A percentile compares a stretch with the other conserved stretches of the same genome.
Evolutionary conservation across 2,797 vertebrate species (phyloP).

Genomic region (Sebastes kiyomatsui): DNA sequence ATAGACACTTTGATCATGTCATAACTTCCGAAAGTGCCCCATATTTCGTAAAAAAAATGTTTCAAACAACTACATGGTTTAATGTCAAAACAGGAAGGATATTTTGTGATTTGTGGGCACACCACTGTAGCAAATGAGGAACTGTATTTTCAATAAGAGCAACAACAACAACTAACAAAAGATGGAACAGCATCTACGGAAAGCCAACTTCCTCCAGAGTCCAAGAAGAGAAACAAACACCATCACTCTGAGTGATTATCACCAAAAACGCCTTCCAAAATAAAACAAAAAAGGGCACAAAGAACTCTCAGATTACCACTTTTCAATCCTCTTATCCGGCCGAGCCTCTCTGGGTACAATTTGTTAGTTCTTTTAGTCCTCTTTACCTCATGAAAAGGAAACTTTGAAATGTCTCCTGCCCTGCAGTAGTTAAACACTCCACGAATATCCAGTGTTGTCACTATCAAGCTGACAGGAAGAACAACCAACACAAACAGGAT

Average conservation of each 20-base stretch:
- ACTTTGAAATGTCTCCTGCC: background rate
- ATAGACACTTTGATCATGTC: background rate
- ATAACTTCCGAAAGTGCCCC: background rate
- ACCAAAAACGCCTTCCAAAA: background rate
- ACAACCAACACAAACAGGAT: conserved; percentile 74
- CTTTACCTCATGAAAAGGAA: background rate
- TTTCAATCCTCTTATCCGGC: conserved; percentile 1
- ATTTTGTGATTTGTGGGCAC: conserved; percentile 6
- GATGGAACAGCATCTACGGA: background rate
- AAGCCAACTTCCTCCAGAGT: background rate
- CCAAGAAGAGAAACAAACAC: background rate
- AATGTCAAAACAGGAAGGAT: conserved; percentile 1
- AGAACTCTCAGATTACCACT: background rate
- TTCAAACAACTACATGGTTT: background rate
- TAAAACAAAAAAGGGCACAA: background rate
- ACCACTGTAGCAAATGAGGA: conserved; percentile 11
- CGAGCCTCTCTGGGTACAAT: background rate
- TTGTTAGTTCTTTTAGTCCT: background rate
- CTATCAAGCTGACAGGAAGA: conserved; percentile 59
- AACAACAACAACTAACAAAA: conserved; percentile 1
- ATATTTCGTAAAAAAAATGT: background rate
- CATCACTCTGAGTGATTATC: background rate
- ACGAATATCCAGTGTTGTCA: conserved; percentile 17
- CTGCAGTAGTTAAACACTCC: conserved; percentile 22
- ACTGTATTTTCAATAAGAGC: background rate